Evolutionary conservation across 2,797 vertebrate genomes (phyloP).

Genomic region (Falco columbarius): DNA sequence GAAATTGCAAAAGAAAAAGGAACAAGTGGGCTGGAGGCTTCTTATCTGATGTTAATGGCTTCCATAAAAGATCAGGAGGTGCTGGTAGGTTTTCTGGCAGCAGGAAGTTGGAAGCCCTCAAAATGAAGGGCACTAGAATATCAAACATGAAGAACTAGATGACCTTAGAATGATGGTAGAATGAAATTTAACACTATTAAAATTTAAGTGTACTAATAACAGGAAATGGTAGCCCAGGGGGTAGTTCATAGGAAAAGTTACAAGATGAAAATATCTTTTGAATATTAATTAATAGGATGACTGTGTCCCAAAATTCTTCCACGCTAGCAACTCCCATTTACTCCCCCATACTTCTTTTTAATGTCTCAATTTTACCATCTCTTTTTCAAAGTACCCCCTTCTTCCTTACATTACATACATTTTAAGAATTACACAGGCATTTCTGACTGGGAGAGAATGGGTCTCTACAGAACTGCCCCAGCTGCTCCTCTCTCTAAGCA

Average conservation of each 20-base stretch:
- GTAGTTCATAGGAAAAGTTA: background rate
- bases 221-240: constrained; percentile 6
- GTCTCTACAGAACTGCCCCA: background rate
- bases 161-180: constrained; percentile 29
- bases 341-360: background rate
- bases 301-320: background rate
- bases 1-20: background rate
- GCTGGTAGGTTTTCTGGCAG: background rate
- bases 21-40: background rate
- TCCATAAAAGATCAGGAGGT: background rate
- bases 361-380: background rate
- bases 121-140: background rate
- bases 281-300: constrained; percentile 19
- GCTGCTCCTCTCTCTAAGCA: background rate
- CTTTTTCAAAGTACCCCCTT: background rate
- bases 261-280: background rate
- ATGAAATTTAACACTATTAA: constrained; percentile 18
- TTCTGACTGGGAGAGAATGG: background rate
- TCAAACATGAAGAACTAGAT: background rate
- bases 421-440: background rate
- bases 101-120: background rate
- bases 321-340: background rate
- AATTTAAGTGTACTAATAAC: constrained; percentile 32
- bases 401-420: background rate
- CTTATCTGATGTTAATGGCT: background rate